Evolutionary conservation across 2,113 vertebrate genomes (phyloP).

Genomic region (Junco hyemalis): DNA sequence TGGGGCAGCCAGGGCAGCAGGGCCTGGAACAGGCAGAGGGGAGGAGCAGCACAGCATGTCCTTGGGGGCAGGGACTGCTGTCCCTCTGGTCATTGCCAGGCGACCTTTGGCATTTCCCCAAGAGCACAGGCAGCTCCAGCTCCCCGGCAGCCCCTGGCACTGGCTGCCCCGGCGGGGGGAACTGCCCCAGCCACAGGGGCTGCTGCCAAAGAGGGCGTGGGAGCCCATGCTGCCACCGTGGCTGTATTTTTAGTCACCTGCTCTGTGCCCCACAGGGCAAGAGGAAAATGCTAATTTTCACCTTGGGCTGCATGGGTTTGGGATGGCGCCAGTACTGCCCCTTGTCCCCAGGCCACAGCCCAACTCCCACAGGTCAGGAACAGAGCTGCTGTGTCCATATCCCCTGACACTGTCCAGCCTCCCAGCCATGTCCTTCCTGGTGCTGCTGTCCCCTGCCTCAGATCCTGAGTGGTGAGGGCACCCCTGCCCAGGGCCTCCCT

Average conservation of each 20-base stretch:
- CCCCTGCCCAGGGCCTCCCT: rapidly evolving
- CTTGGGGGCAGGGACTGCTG: background rate
- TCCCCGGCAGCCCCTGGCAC: constrained; percentile 44
- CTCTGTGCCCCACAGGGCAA: background rate
- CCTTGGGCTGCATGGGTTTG: background rate
- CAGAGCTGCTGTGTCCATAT: rapidly evolving
- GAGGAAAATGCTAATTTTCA: constrained; percentile 39
- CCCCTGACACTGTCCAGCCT: rapidly evolving
- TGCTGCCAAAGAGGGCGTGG: background rate
- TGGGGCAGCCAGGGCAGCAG: background rate
- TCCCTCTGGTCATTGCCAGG: background rate
- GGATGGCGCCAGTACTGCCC: background rate
- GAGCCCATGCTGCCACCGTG: background rate
- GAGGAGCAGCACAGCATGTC: background rate
- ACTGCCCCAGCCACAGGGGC: background rate
- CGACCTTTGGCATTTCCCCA: constrained; percentile 34
- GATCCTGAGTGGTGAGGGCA: rapidly evolving
- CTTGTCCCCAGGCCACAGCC: rapidly evolving
- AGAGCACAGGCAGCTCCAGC: background rate
- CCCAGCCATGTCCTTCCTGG: rapidly evolving
- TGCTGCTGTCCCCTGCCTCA: rapidly evolving
- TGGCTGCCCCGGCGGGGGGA: background rate
- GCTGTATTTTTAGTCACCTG: background rate
- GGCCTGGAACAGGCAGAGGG: background rate
- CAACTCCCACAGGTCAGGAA: background rate